These are phyloP conservation scores for Drosophila teissieri DNA, from an alignment of 1,140 invertebrate species.

Conservation along the genomic window DNA sequence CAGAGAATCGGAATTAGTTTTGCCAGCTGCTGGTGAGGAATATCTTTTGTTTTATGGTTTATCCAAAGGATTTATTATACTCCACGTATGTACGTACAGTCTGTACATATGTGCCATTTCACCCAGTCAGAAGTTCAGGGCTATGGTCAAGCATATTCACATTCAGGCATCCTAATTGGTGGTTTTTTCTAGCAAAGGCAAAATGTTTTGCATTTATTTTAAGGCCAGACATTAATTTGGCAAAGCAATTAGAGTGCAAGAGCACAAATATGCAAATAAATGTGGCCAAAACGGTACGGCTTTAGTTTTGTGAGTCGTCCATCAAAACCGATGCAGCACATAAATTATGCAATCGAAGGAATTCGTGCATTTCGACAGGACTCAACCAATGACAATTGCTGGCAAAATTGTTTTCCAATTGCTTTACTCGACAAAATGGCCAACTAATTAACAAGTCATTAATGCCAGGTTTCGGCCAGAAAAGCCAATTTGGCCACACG, in stretches of 20 bases:
- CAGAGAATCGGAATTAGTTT: constrained; percentile 47
- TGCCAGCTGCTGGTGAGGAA: constrained; percentile 14
- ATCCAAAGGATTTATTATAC: constrained; percentile 46
- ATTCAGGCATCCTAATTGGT: constrained; percentile 49
- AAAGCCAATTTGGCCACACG: constrained; percentile 31
- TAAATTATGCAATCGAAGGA: constrained; percentile 44
- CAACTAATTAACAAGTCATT: constrained; percentile 57
- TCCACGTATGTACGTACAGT: constrained; percentile 3
- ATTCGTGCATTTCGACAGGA: constrained; percentile 3
- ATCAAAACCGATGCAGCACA: constrained; percentile 22
- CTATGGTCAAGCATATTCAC: background rate
- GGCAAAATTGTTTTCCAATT: constrained; percentile 53
- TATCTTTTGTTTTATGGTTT: constrained; percentile 57
- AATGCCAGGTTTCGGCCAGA: constrained; percentile 24
- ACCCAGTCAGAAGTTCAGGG: background rate
- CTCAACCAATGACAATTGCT: constrained; percentile 26
- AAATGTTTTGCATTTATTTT: constrained; percentile 45
- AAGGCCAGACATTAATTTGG: constrained; percentile 57
- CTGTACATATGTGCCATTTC: constrained; percentile 14
- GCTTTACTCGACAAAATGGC: constrained; percentile 51
- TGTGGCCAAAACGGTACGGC: constrained; percentile 29
- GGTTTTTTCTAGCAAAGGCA: constrained; percentile 35
- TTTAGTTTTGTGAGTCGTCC: background rate
- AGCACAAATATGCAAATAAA: constrained; percentile 51
- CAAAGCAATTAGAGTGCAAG: constrained; percentile 62